Evolutionary conservation across 2,888 invertebrate species (phyloP).

Genomic region (Zelleria hepariella): DNA sequence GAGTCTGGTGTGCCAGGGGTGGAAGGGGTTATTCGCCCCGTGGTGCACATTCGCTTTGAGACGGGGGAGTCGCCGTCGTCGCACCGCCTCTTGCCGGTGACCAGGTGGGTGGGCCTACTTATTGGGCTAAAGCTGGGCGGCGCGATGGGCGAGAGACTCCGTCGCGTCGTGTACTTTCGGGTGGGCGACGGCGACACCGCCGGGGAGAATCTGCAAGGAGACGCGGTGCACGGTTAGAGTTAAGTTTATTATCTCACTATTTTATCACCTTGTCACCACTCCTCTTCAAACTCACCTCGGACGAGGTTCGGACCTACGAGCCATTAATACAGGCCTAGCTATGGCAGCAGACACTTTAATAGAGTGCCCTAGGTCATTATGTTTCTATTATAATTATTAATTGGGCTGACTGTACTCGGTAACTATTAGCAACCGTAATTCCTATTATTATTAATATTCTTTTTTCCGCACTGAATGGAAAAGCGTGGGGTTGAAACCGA

Average conservation of each 20-base stretch:
- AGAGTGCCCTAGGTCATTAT: too few relatives aligned
- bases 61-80: slow-evolving; percentile 71
- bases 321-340: too few relatives aligned
- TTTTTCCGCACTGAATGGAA: too few relatives aligned
- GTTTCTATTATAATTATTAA: too few relatives aligned
- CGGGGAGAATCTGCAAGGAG: slow-evolving; percentile 59
- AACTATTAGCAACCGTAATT: too few relatives aligned
- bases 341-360: too few relatives aligned
- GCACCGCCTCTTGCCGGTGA: slow-evolving; percentile 74
- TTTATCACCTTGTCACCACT: too few relatives aligned
- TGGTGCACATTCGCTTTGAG: slow-evolving; percentile 54
- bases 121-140: slow-evolving; percentile 81
- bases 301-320: too few relatives aligned
- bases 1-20: slow-evolving; percentile 62
- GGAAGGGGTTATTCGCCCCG: slow-evolving; percentile 43
- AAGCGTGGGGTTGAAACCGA: too few relatives aligned
- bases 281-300: too few relatives aligned
- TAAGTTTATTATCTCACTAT: neutral
- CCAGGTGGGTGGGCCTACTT: slow-evolving; percentile 60
- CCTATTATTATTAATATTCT: too few relatives aligned
- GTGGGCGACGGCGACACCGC: slow-evolving; percentile 88
- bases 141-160: slow-evolving; percentile 91
- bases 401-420: too few relatives aligned
- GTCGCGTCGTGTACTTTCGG: slow-evolving; percentile 84
- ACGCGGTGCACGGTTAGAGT: neutral